Percentiles rank a stretch among this genome's conserved stretches.
Evolutionary conservation across 2,113 vertebrate genomes (phyloP).

Genomic region (Zosterops borbonicus): DNA sequence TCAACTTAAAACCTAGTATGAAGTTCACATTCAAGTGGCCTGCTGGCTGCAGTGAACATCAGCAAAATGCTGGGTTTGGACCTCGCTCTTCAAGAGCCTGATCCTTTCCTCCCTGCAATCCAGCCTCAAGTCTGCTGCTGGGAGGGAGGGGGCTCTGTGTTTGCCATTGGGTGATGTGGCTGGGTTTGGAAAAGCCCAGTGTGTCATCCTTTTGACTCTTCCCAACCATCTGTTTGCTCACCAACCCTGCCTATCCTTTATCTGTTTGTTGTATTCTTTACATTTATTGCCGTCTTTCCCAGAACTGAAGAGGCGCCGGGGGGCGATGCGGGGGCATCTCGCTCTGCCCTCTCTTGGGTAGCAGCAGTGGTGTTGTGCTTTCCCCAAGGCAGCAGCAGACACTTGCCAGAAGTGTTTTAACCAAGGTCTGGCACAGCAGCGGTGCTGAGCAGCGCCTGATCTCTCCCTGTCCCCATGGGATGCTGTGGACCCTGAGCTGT

Average conservation of each 20-base stretch:
- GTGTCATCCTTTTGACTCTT: background rate
- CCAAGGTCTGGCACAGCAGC: rapidly evolving
- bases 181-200: background rate
- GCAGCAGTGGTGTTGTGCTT: background rate
- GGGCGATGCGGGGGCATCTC: rapidly evolving
- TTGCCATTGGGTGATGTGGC: rapidly evolving
- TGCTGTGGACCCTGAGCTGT: background rate
- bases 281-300: background rate
- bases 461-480: rapidly evolving
- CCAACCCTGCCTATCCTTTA: background rate
- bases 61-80: background rate
- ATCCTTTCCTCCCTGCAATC: background rate
- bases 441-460: background rate
- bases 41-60: background rate
- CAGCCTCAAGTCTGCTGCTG: background rate
- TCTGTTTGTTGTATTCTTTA: background rate
- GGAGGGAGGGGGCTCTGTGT: background rate
- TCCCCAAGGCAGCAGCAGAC: background rate
- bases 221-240: background rate
- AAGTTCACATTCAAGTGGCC: background rate
- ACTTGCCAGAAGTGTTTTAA: background rate
- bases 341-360: background rate
- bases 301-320: rapidly evolving
- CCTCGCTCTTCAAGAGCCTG: background rate
- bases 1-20: background rate